phyloP scores from a whole-genome alignment of 2,113 vertebrate species.

The Parotia lawesii region DNA sequence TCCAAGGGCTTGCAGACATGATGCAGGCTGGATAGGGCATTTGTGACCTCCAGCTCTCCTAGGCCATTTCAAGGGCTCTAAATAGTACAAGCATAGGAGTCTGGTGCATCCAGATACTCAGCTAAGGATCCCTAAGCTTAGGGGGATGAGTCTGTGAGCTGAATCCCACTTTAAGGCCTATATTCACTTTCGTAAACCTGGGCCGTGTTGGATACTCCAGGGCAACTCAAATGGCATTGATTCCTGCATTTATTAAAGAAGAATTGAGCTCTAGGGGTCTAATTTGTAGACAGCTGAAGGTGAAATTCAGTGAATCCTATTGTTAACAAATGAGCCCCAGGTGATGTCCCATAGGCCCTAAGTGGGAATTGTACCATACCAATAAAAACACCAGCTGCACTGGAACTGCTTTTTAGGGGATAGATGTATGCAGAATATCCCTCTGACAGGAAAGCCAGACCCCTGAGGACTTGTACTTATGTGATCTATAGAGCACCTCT shows the following conservation, averaged over 20 bases:
- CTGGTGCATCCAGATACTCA: background rate
- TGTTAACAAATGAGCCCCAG: slow-evolving; percentile 12
- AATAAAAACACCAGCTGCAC: background rate
- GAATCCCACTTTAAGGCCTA: background rate
- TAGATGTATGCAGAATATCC: background rate
- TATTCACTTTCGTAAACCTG: background rate
- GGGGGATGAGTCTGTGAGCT: background rate
- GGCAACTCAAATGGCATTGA: background rate
- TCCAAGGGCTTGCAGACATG: background rate
- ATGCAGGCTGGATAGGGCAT: background rate
- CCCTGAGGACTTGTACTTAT: background rate
- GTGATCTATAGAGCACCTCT: background rate
- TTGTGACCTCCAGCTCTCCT: background rate
- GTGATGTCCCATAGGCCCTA: background rate
- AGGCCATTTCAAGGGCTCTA: background rate
- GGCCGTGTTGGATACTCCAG: background rate
- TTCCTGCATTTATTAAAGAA: background rate
- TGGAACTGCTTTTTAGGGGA: background rate
- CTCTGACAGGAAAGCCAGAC: background rate
- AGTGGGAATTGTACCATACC: background rate
- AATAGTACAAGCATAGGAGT: background rate
- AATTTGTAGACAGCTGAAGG: background rate
- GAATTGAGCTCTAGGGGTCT: background rate
- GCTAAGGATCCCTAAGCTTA: background rate
- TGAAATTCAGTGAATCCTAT: slow-evolving; percentile 12